Evolutionary conservation across 2,888 invertebrate species (phyloP), one percentile per base, ranked within the genome.

Genomic region (Eupithecia pulchellata): DNA sequence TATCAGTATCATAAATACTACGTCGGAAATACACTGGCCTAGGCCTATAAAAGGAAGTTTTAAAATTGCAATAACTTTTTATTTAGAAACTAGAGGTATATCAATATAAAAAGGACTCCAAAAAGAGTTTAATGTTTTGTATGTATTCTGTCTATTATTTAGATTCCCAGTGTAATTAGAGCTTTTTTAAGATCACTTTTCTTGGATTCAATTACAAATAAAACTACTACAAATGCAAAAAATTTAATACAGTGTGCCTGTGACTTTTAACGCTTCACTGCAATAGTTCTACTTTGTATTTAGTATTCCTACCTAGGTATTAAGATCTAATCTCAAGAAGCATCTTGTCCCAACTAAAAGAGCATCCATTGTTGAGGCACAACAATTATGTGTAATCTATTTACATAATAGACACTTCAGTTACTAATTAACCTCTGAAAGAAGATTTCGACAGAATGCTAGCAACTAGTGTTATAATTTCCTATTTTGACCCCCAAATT

Each of bases 401-500:
- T 82, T 82, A 84, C 85, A 83, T 84, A 85, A 84, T 83, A 77
- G 74, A 75, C 78, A 75, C 82, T 84, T 83, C 82, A 84, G 84
- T 78, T 84, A 76, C 75, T 86, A 86, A 86, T 86, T 85, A 85
- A 82, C 81, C 79, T 84, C 83, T 86, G 83, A 83, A 86, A 84
- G 77, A 71, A 79, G 75, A 77, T 86, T 86, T 79, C 85, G 83
- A 81, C 78, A 84, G 76, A 78, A 76, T 68, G 77, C 75, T 77
- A 82, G 79, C 81, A 82, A 79, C 83, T 77, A 82, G 80, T 83
- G 83, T 80, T 84, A 80, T 79, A 77, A 84, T 85, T 85, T 86
- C 84, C 82, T 84, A 82, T 82, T 84, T 80, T 84, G 89, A 84
- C 89, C 89, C 88, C 85, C 85, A 88, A 87, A 85, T 82, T 74